Evolutionary conservation across 2,797 vertebrate species (phyloP).

Genomic region (Schizopygopsis pylzovi): DNA sequence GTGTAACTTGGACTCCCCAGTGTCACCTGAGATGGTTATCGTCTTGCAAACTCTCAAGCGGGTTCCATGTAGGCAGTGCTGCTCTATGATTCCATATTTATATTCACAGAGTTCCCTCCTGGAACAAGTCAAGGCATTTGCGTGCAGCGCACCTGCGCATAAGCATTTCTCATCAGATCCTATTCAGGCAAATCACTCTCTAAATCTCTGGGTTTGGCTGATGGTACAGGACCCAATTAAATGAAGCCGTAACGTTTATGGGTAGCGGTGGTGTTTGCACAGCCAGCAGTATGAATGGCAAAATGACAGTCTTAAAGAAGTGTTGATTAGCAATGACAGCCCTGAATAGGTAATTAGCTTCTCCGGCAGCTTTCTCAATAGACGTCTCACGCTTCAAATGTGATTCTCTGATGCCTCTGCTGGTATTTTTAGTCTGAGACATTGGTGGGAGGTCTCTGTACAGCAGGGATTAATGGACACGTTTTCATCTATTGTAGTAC

Average conservation of each 20-base stretch:
- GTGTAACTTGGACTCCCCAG: neutral
- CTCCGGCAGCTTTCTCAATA: constrained; percentile 67
- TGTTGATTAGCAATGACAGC: constrained; percentile 72
- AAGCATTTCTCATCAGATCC: constrained; percentile 23
- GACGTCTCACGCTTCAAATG: constrained; percentile 68
- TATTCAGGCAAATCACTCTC: constrained; percentile 43
- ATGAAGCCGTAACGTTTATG: constrained; percentile 29
- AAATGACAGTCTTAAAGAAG: constrained; percentile 60
- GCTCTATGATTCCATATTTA: constrained; percentile 8
- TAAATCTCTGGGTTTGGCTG: constrained; percentile 26
- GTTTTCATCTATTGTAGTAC: constrained; percentile 38
- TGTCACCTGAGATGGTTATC: neutral
- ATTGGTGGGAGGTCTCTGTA: constrained; percentile 18
- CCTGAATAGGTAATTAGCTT: constrained; percentile 74
- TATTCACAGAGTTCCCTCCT: constrained; percentile 1
- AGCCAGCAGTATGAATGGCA: constrained; percentile 13
- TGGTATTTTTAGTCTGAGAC: constrained; percentile 16
- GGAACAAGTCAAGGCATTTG: neutral
- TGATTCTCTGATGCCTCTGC: constrained; percentile 67
- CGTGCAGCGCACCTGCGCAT: constrained; percentile 1
- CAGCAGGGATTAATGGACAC: constrained; percentile 20
- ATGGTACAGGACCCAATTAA: constrained; percentile 46
- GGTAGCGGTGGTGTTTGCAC: neutral
- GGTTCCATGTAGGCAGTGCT: neutral
- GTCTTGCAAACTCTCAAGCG: neutral